Base-by-base conservation (phyloP, 2,888 invertebrate species). In the Pachliopta kotzebuea region DNA sequence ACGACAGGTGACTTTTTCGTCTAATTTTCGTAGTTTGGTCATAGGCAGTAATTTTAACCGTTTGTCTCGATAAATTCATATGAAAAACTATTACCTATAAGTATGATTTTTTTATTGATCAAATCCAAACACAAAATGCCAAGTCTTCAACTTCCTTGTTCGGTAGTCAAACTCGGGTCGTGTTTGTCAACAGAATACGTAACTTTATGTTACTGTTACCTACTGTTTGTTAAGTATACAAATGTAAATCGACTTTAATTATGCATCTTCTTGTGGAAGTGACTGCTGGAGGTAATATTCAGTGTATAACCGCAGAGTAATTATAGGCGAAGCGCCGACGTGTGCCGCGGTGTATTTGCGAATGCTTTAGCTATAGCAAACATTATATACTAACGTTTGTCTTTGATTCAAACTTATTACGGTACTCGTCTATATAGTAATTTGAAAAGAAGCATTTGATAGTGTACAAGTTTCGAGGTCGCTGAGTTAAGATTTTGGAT, bases 161-260 rank as follows among this genome's bases (percentile, higher is more conserved):
- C 45, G 18, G n/a, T n/a, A 45, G 45, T 45, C 18, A 26, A 61
- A 42, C 42, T 29, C 18, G 26, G 55, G 55, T 45, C 53, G 37
- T 62, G 58, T 58, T 63, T 31, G 54, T 58, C 54, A 29, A 54
- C 20, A 42, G 57, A 21, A 54, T 45, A 54, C 21, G 37, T 37
- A 58, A 63, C 52, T 53, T 37, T 49, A 49, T 45, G 55, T 45
- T 37, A 31, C 24, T 42, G 57, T 57, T 49, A 63, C 24, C 55
- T 58, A n/a, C 21, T 54, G 50, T 59, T 63, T 58, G 54, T 45
- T 63, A 59, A 63, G 49, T 55, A 49, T 63, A 56, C 59, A 50
- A 59, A 63, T 63, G 37, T 49, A 20, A 59, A 63, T 45, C 58
- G 58, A 58, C 49, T 63, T 63, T 58, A 58, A 63, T 63, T 63